Conservation (phyloP, 2,888 invertebrate genomes). For the Macroteleia sp. region DNA sequence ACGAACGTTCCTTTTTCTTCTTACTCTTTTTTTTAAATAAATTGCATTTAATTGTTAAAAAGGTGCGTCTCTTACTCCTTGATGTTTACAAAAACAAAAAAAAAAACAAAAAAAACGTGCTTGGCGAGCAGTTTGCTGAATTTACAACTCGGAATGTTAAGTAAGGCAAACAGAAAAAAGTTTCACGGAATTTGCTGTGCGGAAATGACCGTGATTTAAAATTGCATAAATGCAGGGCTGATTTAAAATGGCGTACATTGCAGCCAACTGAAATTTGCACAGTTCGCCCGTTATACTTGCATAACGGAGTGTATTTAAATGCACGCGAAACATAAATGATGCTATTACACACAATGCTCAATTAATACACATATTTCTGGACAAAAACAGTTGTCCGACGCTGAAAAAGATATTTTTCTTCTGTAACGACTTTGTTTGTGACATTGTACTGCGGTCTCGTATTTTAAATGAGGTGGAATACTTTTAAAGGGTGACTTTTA, state of each 20-base stretch:
- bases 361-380: conserved; percentile 36
- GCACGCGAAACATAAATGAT: conserved; percentile 42
- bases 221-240: conserved; percentile 38
- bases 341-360: conserved; percentile 24
- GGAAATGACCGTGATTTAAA: conserved; percentile 53
- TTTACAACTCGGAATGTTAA: conserved; percentile 12
- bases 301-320: conserved; percentile 47
- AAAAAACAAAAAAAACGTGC: too few species aligned
- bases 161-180: conserved; percentile 15
- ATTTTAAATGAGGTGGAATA: too few species aligned
- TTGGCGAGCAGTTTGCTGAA: background rate
- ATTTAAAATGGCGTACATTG: conserved; percentile 39
- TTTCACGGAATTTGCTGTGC: conserved; percentile 19
- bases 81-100: conserved; percentile 15
- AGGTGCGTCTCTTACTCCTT: background rate
- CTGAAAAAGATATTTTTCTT: background rate
- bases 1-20: background rate
- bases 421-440: too few species aligned
- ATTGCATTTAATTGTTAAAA: background rate
- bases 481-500: too few species aligned
- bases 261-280: conserved; percentile 42
- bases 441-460: too few species aligned
- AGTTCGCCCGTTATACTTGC: conserved; percentile 46
- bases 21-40: background rate
- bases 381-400: background rate